A percentile compares a stretch with the other conserved stretches of the same genome.
phyloP scores from a whole-genome alignment of 2,797 vertebrate species.

The Halcyon smyrnensis region DNA sequence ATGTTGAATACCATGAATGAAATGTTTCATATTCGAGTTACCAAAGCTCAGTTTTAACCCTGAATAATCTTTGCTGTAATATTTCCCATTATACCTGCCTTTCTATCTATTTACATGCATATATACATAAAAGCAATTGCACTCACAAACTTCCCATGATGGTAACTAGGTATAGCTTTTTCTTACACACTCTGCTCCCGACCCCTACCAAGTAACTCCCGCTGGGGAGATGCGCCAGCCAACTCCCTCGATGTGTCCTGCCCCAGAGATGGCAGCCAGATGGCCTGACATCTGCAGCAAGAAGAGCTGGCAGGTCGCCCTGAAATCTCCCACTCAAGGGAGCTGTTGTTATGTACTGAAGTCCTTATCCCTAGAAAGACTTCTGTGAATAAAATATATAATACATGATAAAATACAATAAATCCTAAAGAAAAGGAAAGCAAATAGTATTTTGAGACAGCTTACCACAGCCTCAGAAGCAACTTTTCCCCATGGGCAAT shows the following conservation, averaged over 20 bases:
- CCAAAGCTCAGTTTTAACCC: neutral
- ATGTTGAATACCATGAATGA: rapidly evolving
- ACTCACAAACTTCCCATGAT: neutral
- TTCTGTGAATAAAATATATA: slow-evolving; percentile 61
- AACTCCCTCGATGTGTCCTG: slow-evolving; percentile 72
- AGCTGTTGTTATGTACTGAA: slow-evolving; percentile 61
- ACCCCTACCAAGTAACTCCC: slow-evolving; percentile 40
- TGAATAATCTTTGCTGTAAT: neutral
- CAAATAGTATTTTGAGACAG: slow-evolving; percentile 15
- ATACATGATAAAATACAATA: slow-evolving; percentile 17
- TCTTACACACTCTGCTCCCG: neutral
- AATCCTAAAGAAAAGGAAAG: slow-evolving; percentile 26
- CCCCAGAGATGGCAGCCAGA: slow-evolving; percentile 70
- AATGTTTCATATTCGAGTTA: neutral
- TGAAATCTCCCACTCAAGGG: slow-evolving; percentile 70
- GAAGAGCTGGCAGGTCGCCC: slow-evolving; percentile 66
- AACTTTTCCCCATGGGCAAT: neutral
- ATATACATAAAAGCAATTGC: neutral
- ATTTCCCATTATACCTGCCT: neutral
- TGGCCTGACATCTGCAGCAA: slow-evolving; percentile 73
- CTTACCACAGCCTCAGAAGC: neutral
- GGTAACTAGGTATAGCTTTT: neutral
- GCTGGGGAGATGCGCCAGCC: slow-evolving; percentile 46
- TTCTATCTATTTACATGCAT: neutral
- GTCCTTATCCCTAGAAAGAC: slow-evolving; percentile 61